phyloP scores from a whole-genome alignment of 2,888 invertebrate species.

The Isoperla grammatica region DNA sequence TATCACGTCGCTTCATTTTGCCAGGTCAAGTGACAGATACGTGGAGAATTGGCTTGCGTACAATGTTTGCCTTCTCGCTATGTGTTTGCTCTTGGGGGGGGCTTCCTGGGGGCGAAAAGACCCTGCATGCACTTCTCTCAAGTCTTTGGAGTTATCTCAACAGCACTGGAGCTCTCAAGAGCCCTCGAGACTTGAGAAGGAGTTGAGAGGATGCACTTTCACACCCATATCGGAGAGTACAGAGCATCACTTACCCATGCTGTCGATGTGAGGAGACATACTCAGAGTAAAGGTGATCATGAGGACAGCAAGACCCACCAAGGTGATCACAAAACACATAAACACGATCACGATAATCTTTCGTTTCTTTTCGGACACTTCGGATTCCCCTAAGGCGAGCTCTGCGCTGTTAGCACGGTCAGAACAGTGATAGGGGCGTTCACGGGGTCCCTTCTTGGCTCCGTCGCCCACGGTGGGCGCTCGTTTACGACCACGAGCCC shows the following conservation, averaged over 20 bases:
- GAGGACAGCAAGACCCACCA: conserved; percentile 25
- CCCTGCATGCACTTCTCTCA: too few relatives aligned
- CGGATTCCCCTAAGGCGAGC: not conserved
- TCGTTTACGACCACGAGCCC: not conserved
- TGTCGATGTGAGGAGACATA: conserved; percentile 23
- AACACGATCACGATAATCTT: conserved; percentile 26
- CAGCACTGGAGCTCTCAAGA: too few relatives aligned
- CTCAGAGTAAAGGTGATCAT: conserved; percentile 28
- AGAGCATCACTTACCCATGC: conserved; percentile 20
- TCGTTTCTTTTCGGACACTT: conserved; percentile 19
- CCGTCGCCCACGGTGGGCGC: not conserved
- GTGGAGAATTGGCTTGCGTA: too few relatives aligned
- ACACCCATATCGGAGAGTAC: not conserved
- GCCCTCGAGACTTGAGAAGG: too few relatives aligned
- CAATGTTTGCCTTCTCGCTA: too few relatives aligned
- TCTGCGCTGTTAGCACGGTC: conserved; percentile 1
- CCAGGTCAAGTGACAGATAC: too few relatives aligned
- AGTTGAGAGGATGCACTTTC: too few relatives aligned
- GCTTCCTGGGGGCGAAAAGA: too few relatives aligned
- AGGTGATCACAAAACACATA: conserved; percentile 21
- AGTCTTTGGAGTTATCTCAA: too few relatives aligned
- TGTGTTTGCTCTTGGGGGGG: too few relatives aligned
- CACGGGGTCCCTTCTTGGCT: not conserved
- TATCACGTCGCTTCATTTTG: too few relatives aligned
- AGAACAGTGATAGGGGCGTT: too few relatives aligned